Evolutionary conservation across 2,797 vertebrate species (phyloP), one percentile per base, ranked within the genome.

Genomic region (Atherinosoma microstoma): DNA sequence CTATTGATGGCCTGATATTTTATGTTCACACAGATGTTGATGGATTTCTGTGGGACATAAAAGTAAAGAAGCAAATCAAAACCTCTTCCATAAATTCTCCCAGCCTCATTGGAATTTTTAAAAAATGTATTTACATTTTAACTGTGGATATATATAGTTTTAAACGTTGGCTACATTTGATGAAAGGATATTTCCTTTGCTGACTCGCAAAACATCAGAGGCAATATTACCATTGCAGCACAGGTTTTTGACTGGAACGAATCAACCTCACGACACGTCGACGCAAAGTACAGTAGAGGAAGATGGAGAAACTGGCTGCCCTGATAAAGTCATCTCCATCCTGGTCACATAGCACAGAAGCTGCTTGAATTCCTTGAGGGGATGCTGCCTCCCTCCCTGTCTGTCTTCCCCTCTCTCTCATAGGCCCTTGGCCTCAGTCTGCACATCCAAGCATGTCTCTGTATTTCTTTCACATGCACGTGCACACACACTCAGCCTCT

Each of bases 271-370:
- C 67, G 75, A 68, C 53, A 32, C 30, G 60, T 40, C 81, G 78
- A 63, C 63, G 80, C 67, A 32, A 4, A 32, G 24, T 60, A 51
- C 42, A 36, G 54, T 51, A 30, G 64, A 64, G 59, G 75, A 70
- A 64, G 70, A 66, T 9, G 9, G 58, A 9, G 77, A 63, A 58
- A 70, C 64, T 71, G 70, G 60, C 59, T 36, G 49, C 51, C 58
- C 77, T 88, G 83, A 90, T 92, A 73, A 85, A 90, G 89, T 91
- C 84, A 88, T 91, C 86, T 84, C 70, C 83, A 87, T 78, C 83
- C 84, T 2, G 57, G 77, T 91, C 90, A 91, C 89, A 89, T 79
- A 64, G 67, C 80, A 67, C 73, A 36, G 60, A 85, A 70, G 73
- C 85, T 70, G 81, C 80, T 75, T 77, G 76, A 80, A 89, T 90